Base-by-base conservation (phyloP, 2,113 vertebrate genomes). In the Pardalotus punctatus region DNA sequence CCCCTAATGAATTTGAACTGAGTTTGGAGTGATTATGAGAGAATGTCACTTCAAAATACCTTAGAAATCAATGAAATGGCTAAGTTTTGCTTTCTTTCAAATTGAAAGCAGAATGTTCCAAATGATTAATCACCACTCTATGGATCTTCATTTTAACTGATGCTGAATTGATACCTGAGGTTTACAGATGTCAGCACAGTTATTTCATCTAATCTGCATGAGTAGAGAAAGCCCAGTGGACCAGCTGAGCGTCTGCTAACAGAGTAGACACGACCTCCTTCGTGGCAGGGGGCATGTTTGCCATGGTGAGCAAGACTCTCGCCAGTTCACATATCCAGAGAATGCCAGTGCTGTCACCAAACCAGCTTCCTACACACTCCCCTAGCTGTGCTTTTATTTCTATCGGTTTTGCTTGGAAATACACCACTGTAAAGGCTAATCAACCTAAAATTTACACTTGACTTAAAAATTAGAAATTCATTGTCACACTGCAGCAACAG, bases 231-330 rank as follows among this genome's bases (percentile, higher is more conserved):
- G 28, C 18, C 16, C 65, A 35, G 2, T 6, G 17, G 35, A 45
- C 9, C 13, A 72, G 57, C 27, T 48, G 29, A 61, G 17, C 8
- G 6, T 11, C 17, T 66, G 33, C 23, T 51, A 53, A 70, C 11
- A 21, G 38, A 61, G 29, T 8, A 29, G 50, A 61, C 5, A 2
- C 10, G 11, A 38, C 23, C 43, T 35, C 9, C 21, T 58, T 36
- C 35, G 27, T 50, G 20, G 6, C 5, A 25, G 14, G 31, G 4
- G 2, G 5, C 42, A 14, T 0, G 0, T 20, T 86, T 9, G 3
- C 24, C 19, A 6, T 3, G 3, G 24, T n/a, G 22, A 54, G 2
- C 36, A 54, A 35, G 40, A 24, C 1, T n/a, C 18, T 29, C 6
- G 0, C 12, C 21, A 38, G 8, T 43, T 69, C 21, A 43, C 11